phyloP scores from a whole-genome alignment of 2,113 vertebrate genomes.

The Ammodytes marinus region DNA sequence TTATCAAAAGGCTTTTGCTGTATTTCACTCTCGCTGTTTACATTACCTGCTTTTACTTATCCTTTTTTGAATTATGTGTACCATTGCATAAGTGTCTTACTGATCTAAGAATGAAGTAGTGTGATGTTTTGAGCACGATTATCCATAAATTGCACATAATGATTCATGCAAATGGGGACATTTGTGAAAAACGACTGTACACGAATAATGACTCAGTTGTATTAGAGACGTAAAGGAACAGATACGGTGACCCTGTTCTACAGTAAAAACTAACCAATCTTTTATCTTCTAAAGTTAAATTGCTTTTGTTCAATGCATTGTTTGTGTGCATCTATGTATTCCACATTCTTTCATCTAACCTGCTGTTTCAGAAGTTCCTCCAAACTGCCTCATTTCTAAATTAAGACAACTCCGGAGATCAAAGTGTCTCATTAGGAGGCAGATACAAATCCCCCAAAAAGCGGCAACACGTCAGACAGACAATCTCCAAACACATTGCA shows the following conservation, averaged over 20 bases:
- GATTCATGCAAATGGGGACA: conserved; percentile 4
- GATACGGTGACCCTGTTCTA: background rate
- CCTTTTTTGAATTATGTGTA: conserved; percentile 18
- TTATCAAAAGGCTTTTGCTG: conserved; percentile 13
- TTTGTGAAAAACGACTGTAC: no score
- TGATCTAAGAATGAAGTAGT: conserved; percentile 12
- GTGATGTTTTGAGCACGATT: background rate
- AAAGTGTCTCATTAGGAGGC: conserved; percentile 55
- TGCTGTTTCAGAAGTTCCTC: conserved; percentile 38
- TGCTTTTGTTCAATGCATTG: background rate
- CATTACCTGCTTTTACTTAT: conserved; percentile 16
- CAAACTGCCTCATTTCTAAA: conserved; percentile 35
- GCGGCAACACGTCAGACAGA: conserved; percentile 29
- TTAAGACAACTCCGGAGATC: conserved; percentile 49
- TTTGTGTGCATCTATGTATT: conserved; percentile 7
- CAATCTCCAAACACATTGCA: background rate
- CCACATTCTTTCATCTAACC: conserved; percentile 34
- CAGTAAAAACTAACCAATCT: background rate
- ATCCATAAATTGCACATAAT: background rate
- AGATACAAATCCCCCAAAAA: conserved; percentile 33
- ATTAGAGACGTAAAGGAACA: background rate
- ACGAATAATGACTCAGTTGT: background rate
- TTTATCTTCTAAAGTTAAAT: background rate
- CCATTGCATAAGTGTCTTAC: conserved; percentile 17
- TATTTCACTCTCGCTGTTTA: background rate